These are phyloP conservation scores for Caenorhabditis inopinata DNA, from an alignment of 1,140 invertebrate genomes.

Conservation along the genomic window DNA sequence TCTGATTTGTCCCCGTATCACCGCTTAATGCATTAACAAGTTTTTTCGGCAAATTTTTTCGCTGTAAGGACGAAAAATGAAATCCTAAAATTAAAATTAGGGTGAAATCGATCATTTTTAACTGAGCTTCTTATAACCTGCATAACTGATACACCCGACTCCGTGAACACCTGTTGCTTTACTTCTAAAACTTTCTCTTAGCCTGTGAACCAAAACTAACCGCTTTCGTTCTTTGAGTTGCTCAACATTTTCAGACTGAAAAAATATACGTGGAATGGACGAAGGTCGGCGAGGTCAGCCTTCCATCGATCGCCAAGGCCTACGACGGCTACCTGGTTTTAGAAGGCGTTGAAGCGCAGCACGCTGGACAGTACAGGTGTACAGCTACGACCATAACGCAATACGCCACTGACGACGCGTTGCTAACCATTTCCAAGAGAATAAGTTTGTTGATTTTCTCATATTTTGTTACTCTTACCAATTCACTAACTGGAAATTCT, in stretches of 20 bases:
- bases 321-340: conserved; percentile 55
- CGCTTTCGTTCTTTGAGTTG: not conserved
- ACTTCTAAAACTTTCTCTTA: not conserved
- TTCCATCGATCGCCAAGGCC: conserved; percentile 52
- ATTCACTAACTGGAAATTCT: too few relatives aligned
- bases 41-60: too few relatives aligned
- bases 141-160: too few relatives aligned
- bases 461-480: not conserved
- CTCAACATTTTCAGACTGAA: conserved; percentile 53
- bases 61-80: too few relatives aligned
- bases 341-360: conserved; percentile 50
- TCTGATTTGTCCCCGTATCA: too few relatives aligned
- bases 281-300: conserved; percentile 51
- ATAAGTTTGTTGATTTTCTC: conserved; percentile 30
- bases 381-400: conserved; percentile 47
- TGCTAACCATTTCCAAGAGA: conserved; percentile 33
- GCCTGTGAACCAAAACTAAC: not conserved
- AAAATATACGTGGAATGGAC: conserved; percentile 57
- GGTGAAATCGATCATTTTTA: too few relatives aligned
- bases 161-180: too few relatives aligned
- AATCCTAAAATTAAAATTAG: too few relatives aligned
- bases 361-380: conserved; percentile 61
- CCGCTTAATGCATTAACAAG: too few relatives aligned
- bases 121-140: too few relatives aligned
- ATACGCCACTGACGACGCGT: conserved; percentile 60